These are phyloP conservation scores for Procambarus clarkii DNA, from an alignment of 1,140 invertebrate species.

Conservation along the genomic window DNA sequence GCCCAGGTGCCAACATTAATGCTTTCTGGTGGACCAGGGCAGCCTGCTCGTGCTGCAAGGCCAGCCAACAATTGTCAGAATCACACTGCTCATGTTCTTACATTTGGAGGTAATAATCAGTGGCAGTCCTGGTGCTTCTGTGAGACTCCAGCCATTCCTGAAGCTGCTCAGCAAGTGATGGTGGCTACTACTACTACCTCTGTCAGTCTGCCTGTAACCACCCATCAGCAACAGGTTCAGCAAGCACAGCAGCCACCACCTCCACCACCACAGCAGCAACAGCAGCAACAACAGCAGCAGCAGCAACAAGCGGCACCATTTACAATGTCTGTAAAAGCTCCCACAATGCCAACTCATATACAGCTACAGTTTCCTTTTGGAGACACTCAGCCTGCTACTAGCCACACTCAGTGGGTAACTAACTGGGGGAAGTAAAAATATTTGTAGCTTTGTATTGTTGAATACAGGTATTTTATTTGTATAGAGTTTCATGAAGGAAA, in stretches of 20 bases:
- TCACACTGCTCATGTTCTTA: slow-evolving; percentile 65
- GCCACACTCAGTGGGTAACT: slow-evolving; percentile 54
- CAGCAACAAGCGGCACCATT: slow-evolving; percentile 31
- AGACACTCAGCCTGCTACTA: slow-evolving; percentile 44
- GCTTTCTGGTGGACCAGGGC: slow-evolving; percentile 61
- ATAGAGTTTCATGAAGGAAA: background rate
- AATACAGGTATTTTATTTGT: background rate
- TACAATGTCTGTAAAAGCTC: slow-evolving; percentile 57
- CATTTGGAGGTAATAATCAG: slow-evolving; percentile 65
- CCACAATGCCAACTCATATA: slow-evolving; percentile 44
- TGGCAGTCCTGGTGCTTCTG: slow-evolving; percentile 72
- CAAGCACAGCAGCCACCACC: slow-evolving; percentile 41
- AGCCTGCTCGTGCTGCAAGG: slow-evolving; percentile 59
- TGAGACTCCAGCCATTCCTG: slow-evolving; percentile 59
- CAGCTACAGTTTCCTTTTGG: slow-evolving; percentile 58
- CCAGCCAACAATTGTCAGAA: slow-evolving; percentile 71
- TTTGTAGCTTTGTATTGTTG: background rate
- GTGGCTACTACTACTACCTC: slow-evolving; percentile 44
- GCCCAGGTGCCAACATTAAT: slow-evolving; percentile 61
- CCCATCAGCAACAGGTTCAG: slow-evolving; percentile 46
- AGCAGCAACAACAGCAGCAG: slow-evolving; percentile 30
- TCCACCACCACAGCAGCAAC: slow-evolving; percentile 35
- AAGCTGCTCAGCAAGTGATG: slow-evolving; percentile 50
- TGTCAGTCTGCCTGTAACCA: slow-evolving; percentile 40
- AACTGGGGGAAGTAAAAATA: slow-evolving; percentile 37